Conservation (phyloP, 2,797 vertebrate species). For the Sebastes jordani region DNA sequence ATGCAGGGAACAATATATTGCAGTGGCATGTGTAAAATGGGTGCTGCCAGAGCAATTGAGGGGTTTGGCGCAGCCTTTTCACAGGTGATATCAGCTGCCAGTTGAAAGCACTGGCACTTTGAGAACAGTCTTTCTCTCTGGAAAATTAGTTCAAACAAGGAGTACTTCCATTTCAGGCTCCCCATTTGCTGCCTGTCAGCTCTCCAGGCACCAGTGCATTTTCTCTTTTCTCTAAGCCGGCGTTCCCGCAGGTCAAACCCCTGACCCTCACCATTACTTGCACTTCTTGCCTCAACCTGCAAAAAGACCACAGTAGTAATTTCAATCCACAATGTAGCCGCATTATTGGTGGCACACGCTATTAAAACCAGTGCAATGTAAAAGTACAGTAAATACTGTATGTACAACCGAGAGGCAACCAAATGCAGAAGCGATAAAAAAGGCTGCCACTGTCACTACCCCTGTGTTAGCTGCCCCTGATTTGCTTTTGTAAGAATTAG, state of each 20-base stretch:
- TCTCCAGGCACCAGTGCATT: constrained; percentile 28
- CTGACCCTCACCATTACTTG: constrained; percentile 35
- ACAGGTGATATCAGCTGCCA: constrained; percentile 24
- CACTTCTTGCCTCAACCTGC: background rate
- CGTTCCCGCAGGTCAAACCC: constrained; percentile 28
- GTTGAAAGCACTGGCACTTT: constrained; percentile 36
- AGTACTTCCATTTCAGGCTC: constrained; percentile 41
- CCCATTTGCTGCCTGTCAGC: constrained; percentile 43
- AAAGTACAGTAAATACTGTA: background rate
- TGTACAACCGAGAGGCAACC: background rate
- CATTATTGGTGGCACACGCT: background rate
- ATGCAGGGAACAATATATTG: background rate
- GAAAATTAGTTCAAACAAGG: constrained; percentile 51
- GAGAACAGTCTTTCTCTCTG: constrained; percentile 40
- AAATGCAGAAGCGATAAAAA: background rate
- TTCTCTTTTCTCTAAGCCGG: constrained; percentile 11
- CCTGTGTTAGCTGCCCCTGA: background rate
- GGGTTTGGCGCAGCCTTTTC: constrained; percentile 13
- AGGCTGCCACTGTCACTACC: background rate
- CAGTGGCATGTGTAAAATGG: constrained; percentile 25
- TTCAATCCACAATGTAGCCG: background rate
- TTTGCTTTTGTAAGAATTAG: background rate
- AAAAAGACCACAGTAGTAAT: background rate
- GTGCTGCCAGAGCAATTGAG: constrained; percentile 11
- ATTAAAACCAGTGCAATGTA: background rate